Evolutionary conservation across 2,888 invertebrate species (phyloP).

Genomic region (Leucoptera coffeella): DNA sequence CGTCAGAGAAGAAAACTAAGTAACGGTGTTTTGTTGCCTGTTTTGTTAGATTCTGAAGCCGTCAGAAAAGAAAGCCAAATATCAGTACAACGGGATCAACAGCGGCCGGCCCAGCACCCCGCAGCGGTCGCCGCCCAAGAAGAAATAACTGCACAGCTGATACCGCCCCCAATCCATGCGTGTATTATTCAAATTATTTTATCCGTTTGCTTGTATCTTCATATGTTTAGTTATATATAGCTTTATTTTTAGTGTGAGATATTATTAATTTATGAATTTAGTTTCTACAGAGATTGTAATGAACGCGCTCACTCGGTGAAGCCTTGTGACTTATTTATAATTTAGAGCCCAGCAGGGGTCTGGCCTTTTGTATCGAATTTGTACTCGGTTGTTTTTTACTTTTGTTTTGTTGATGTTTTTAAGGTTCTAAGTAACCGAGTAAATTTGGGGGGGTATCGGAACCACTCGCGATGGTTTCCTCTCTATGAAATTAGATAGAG

Average conservation of each 20-base stretch:
- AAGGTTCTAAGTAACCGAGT: too few species aligned
- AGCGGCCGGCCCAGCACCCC: constrained; percentile 82
- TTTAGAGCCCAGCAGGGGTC: constrained; percentile 28
- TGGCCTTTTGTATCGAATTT: constrained; percentile 15
- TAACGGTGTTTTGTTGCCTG: too few species aligned
- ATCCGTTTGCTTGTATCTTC: constrained; percentile 49
- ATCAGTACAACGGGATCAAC: constrained; percentile 88
- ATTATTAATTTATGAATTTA: constrained; percentile 47
- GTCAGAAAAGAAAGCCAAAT: constrained; percentile 99
- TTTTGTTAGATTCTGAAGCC: constrained; percentile 98
- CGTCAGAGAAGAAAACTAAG: constrained; percentile 99
- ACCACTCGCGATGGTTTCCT: too few species aligned
- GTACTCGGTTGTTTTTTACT: constrained; percentile 22
- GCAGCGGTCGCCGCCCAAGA: constrained; percentile 68
- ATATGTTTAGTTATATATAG: constrained; percentile 30
- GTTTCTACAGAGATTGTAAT: constrained; percentile 24
- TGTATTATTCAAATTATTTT: constrained; percentile 44
- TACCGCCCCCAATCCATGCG: constrained; percentile 42
- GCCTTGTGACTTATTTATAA: constrained; percentile 33
- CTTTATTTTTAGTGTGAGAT: constrained; percentile 40
- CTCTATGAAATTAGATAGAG: constrained; percentile 28
- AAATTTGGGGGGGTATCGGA: too few species aligned
- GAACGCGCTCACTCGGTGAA: constrained; percentile 31
- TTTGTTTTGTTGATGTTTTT: constrained; percentile 28
- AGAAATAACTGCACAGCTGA: constrained; percentile 66